Conservation (phyloP, 2,797 vertebrate species). For the Gallinago nigripennis region DNA sequence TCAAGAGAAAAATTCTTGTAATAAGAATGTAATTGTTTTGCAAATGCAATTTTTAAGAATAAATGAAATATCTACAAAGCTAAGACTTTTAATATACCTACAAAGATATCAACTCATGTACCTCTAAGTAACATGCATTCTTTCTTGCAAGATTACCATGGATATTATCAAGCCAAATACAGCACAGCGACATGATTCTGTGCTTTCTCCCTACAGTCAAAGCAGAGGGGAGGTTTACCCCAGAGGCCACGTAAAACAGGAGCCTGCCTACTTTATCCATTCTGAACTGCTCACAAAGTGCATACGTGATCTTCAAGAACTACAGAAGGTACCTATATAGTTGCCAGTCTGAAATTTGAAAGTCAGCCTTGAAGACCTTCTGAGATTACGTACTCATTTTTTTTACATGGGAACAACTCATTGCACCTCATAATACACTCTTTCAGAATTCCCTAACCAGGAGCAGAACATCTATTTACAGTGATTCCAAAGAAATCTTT, state of each 20-base stretch:
- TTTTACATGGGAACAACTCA: not conserved
- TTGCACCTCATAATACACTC: not conserved
- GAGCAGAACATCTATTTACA: not conserved
- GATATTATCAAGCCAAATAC: not conserved
- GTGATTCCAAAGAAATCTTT: not conserved
- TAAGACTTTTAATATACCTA: not conserved
- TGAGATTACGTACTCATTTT: not conserved
- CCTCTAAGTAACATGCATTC: not conserved
- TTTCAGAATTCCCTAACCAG: not conserved
- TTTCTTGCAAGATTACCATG: not conserved
- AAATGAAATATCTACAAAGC: not conserved
- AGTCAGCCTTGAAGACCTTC: not conserved
- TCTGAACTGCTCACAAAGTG: not conserved
- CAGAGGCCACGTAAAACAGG: not conserved
- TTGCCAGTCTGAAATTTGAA: not conserved
- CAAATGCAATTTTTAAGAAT: not conserved
- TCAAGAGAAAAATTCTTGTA: not conserved
- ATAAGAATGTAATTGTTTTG: not conserved
- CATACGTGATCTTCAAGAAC: not conserved
- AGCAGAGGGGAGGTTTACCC: not conserved
- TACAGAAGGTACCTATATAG: not conserved
- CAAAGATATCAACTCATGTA: not conserved
- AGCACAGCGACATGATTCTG: not conserved
- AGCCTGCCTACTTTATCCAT: not conserved
- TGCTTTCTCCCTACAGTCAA: not conserved